A percentile compares a stretch with the other conserved stretches of the same genome.
Conservation (phyloP, 2,113 vertebrate genomes). For the Amia ocellicauda region DNA sequence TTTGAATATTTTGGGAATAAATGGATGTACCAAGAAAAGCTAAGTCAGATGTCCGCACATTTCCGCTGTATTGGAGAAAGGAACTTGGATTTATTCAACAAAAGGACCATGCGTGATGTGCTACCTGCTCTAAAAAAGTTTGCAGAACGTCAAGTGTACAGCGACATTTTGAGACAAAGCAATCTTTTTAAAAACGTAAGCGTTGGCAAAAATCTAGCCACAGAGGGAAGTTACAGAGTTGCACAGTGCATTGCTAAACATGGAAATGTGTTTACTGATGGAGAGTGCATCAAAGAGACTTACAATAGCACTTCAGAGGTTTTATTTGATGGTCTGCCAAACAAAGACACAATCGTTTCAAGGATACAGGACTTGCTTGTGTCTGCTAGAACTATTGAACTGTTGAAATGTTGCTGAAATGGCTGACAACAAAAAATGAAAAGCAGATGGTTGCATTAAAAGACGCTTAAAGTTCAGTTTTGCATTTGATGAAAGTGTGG, state of each 20-base stretch:
- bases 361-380: conserved; percentile 12
- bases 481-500: conserved; percentile 20
- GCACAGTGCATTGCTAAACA: conserved; percentile 16
- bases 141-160: too few relatives aligned
- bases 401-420: conserved; percentile 16
- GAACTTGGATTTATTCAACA: too few relatives aligned
- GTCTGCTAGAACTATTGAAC: conserved; percentile 17
- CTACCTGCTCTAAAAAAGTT: too few relatives aligned
- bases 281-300: conserved; percentile 18
- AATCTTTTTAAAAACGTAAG: too few relatives aligned
- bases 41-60: too few relatives aligned
- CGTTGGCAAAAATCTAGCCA: too few relatives aligned
- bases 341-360: conserved; percentile 18
- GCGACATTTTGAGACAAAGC: too few relatives aligned
- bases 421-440: conserved; percentile 11
- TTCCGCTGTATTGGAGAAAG: too few relatives aligned
- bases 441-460: conserved; percentile 22
- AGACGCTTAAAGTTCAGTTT: conserved; percentile 16
- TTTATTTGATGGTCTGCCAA: conserved; percentile 19
- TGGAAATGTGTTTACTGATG: conserved; percentile 18
- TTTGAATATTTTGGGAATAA: too few relatives aligned
- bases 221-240: too few relatives aligned
- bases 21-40: too few relatives aligned
- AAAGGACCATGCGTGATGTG: too few relatives aligned
- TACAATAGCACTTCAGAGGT: conserved; percentile 7